Evolutionary conservation across 2,113 vertebrate species (phyloP).

Genomic region (Speoplatyrhinus poulsoni): DNA sequence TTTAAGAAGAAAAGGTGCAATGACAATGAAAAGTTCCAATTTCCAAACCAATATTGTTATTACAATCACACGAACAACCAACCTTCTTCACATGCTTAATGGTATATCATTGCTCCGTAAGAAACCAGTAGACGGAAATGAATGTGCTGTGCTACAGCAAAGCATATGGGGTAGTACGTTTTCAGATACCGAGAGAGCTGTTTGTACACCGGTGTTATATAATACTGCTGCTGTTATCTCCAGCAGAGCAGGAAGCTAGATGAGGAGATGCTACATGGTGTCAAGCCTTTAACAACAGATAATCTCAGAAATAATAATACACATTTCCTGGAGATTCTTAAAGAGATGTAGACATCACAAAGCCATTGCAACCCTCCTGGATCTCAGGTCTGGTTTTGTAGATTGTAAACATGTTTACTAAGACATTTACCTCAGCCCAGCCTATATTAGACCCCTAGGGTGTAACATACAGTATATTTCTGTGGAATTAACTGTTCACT

Average conservation of each 20-base stretch:
- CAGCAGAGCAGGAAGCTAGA: conserved; percentile 7
- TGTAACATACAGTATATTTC: too few relatives aligned
- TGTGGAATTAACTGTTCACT: too few relatives aligned
- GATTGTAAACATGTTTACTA: too few relatives aligned
- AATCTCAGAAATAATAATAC: background rate
- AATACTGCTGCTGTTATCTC: conserved; percentile 28
- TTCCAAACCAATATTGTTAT: background rate
- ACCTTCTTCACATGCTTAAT: background rate
- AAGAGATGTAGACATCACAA: too few relatives aligned
- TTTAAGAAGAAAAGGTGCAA: background rate
- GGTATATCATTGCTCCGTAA: background rate
- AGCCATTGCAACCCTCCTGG: too few relatives aligned
- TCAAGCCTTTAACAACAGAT: background rate
- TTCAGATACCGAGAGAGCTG: conserved; percentile 4
- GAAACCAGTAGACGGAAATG: conserved; percentile 14
- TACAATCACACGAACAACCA: background rate
- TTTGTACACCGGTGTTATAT: background rate
- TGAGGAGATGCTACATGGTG: conserved; percentile 1
- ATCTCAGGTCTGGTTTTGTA: too few relatives aligned
- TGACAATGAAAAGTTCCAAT: background rate
- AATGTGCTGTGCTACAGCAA: conserved; percentile 19
- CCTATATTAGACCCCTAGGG: too few relatives aligned
- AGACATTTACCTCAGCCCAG: too few relatives aligned
- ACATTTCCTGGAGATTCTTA: background rate
- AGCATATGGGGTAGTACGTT: conserved; percentile 14